phyloP scores from a whole-genome alignment of 53 echinoderm and acorn worm species.

The Temnopleurus reevesii region DNA sequence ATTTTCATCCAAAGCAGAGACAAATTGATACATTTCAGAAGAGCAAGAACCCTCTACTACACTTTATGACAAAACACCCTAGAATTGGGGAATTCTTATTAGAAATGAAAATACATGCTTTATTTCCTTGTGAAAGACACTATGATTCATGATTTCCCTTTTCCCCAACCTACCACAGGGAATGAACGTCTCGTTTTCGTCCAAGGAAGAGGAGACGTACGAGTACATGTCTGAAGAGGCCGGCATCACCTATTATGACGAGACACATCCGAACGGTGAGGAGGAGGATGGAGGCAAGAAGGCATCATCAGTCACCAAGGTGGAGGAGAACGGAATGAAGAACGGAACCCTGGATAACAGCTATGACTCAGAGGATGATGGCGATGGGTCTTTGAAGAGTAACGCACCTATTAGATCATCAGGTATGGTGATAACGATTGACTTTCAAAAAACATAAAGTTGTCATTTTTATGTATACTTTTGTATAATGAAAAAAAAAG shows the following conservation, averaged over 20 bases:
- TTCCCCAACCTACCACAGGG: neutral
- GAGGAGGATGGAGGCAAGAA: conserved; percentile 60
- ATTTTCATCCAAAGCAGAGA: too few species aligned
- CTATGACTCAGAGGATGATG: conserved; percentile 40
- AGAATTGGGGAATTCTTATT: too few species aligned
- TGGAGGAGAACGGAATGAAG: conserved; percentile 23
- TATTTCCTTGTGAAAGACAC: neutral
- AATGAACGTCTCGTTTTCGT: conserved; percentile 3
- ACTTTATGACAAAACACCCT: too few species aligned
- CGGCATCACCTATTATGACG: conserved; percentile 52
- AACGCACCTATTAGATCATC: conserved; percentile 19
- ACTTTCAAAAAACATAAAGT: too few species aligned
- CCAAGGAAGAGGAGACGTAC: conserved; percentile 50
- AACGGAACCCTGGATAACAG: conserved; percentile 42
- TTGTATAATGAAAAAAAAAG: too few species aligned
- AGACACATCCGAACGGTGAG: conserved; percentile 45
- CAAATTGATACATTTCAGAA: too few species aligned
- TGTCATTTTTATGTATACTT: too few species aligned
- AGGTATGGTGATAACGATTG: too few species aligned
- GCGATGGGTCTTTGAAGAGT: neutral
- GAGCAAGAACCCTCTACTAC: too few species aligned
- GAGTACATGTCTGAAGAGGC: conserved; percentile 76
- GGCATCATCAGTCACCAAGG: neutral
- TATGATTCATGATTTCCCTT: neutral
- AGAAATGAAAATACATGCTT: too few species aligned